Conservation (phyloP, 2,888 invertebrate species). For the Calliphora vomitoria region DNA sequence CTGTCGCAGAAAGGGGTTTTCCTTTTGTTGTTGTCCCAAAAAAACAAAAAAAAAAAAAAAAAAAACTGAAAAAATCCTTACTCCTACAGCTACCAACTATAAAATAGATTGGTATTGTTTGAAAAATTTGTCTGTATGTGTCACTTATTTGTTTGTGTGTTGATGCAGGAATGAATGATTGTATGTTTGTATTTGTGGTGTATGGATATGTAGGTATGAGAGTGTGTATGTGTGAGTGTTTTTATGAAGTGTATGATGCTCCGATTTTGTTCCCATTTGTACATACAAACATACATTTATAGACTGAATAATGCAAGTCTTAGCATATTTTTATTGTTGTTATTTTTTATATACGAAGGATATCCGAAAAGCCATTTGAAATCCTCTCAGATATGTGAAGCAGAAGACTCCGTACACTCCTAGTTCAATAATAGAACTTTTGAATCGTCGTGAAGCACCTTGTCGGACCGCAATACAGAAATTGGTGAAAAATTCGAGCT, state of each 20-base stretch:
- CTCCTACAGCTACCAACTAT: constrained; percentile 9
- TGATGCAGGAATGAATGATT: not conserved
- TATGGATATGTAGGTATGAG: not conserved
- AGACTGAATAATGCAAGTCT: constrained; percentile 49
- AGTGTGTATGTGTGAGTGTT: constrained; percentile 20
- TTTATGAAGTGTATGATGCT: constrained; percentile 53
- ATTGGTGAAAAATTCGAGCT: too few relatives aligned
- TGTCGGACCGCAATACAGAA: too few relatives aligned
- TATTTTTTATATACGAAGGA: not conserved
- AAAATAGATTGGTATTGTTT: constrained; percentile 62
- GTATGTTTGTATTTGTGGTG: not conserved
- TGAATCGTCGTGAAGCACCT: too few relatives aligned
- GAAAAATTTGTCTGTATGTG: constrained; percentile 43
- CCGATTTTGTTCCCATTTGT: constrained; percentile 51
- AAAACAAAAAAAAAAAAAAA: not conserved
- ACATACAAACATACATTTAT: constrained; percentile 40
- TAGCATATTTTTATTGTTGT: constrained; percentile 28
- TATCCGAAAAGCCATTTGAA: not conserved
- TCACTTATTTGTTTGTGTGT: constrained; percentile 25
- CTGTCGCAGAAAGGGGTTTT: constrained; percentile 39
- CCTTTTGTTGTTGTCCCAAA: constrained; percentile 19
- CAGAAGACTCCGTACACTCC: too few relatives aligned
- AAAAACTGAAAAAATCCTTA: constrained; percentile 22
- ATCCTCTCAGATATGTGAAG: not conserved
- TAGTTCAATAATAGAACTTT: too few relatives aligned